These are phyloP conservation scores for Trissonchulus sp. DNA, from an alignment of 2,888 invertebrate genomes.

Conservation along the genomic window DNA sequence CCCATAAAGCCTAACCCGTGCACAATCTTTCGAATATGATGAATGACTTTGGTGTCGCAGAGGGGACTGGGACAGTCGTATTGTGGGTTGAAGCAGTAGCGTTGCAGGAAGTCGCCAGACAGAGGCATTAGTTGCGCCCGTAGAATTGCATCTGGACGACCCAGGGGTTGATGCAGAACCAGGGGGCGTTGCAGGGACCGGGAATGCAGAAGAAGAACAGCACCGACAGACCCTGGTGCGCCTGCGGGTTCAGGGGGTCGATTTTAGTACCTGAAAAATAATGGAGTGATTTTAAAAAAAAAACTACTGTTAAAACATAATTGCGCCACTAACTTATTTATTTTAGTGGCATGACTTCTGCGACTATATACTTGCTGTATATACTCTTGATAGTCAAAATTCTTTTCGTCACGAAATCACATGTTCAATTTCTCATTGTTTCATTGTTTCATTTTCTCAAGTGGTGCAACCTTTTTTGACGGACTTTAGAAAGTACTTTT, in stretches of 20 bases:
- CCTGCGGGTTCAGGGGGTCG: slow-evolving; percentile 52
- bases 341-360: too few species aligned
- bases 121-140: slow-evolving; percentile 88
- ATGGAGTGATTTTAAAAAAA: too few species aligned
- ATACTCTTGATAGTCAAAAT: too few species aligned
- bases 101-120: slow-evolving; percentile 82
- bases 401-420: too few species aligned
- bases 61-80: slow-evolving; percentile 73
- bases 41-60: slow-evolving; percentile 76
- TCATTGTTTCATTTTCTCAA: too few species aligned
- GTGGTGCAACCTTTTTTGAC: too few species aligned
- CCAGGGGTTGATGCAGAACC: slow-evolving; percentile 84
- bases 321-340: too few species aligned
- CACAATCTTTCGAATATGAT: slow-evolving; percentile 80
- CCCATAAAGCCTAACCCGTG: slow-evolving; percentile 72
- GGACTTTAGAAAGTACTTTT: too few species aligned
- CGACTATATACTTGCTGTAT: too few species aligned
- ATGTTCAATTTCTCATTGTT: too few species aligned
- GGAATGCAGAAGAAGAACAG: slow-evolving; percentile 79
- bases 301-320: too few species aligned
- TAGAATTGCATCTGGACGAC: slow-evolving; percentile 90
- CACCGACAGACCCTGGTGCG: slow-evolving; percentile 72
- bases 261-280: too few species aligned
- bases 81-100: slow-evolving; percentile 61
- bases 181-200: slow-evolving; percentile 69